These are phyloP conservation scores for Microcebus jonahi DNA, from an alignment of 2,113 vertebrate genomes.

Conservation along the genomic window DNA sequence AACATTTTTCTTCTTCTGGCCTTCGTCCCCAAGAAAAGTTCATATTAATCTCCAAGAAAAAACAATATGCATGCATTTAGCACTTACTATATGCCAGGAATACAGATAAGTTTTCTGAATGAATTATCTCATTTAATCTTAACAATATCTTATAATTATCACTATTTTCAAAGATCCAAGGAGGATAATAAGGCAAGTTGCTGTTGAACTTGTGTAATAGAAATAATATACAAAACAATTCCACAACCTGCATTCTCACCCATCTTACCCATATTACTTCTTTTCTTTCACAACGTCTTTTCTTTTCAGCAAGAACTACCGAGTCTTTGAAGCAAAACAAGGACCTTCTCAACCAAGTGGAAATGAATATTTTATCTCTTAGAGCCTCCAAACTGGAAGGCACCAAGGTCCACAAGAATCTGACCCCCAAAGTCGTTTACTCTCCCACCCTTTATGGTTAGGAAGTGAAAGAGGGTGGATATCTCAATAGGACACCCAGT, in stretches of 20 bases:
- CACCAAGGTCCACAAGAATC: neutral
- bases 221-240: neutral
- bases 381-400: neutral
- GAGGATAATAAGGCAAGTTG: neutral
- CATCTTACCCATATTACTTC: neutral
- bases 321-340: neutral
- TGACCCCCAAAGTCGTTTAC: neutral
- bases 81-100: neutral
- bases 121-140: neutral
- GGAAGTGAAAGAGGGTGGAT: neutral
- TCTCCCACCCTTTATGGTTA: neutral
- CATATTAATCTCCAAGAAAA: neutral
- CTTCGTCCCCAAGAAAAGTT: neutral
- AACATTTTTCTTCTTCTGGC: neutral
- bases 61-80: neutral
- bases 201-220: neutral
- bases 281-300: neutral
- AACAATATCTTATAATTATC: neutral
- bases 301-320: neutral
- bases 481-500: neutral
- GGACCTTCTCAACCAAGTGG: neutral
- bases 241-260: neutral
- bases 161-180: neutral
- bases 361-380: neutral
- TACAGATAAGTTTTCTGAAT: neutral